Base-by-base conservation (phyloP, 2,888 invertebrate species). In the Dione juno region DNA sequence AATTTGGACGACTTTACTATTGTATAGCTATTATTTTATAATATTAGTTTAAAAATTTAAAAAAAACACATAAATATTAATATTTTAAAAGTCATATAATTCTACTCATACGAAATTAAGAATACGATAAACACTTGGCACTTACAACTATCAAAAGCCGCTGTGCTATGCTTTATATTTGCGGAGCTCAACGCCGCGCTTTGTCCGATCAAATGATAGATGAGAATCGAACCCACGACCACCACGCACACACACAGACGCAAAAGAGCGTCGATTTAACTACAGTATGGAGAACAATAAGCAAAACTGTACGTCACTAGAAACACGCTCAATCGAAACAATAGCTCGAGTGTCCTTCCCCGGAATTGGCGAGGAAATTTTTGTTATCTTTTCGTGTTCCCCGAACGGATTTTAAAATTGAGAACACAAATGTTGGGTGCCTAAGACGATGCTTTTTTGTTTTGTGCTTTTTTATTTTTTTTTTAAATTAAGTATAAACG, bases 361-460 rank as follows among this genome's bases (percentile, higher is more conserved):
- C 87, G 84, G 91, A 92, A 90, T 87, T 85, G 88, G 89, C 87
- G 88, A 89, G 92, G 92, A 92, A 91, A 92, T 92, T 92, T 92
- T 92, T 92, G 92, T 92, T 92, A 91, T 92, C 91, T 92, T 91
- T 91, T 91, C 90, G 92, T 90, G 86, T 92, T 92, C 92, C 87
- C 87, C 88, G 92, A 92, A 92, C 87, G 89, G 88, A 91, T 92
- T 92, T 91, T 89, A 88, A 54, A 92, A 92, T 91, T 89, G 91
- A 92, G 92, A 90, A 91, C 90, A 83, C 89, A 84, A 88, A 87
- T 87, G 83, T 81, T 75, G 80, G 75, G 77, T 76, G 82, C 79
- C 82, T 90, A 90, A 89, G 84, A 90, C 85, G 86, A 28, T 76
- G 78, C 80, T 75, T 35, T 28, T 64, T 37, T 54, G 28, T 66